Evolutionary conservation across 2,113 vertebrate species (phyloP), one percentile per base, ranked within the genome.

Genomic region (Canis aureus): DNA sequence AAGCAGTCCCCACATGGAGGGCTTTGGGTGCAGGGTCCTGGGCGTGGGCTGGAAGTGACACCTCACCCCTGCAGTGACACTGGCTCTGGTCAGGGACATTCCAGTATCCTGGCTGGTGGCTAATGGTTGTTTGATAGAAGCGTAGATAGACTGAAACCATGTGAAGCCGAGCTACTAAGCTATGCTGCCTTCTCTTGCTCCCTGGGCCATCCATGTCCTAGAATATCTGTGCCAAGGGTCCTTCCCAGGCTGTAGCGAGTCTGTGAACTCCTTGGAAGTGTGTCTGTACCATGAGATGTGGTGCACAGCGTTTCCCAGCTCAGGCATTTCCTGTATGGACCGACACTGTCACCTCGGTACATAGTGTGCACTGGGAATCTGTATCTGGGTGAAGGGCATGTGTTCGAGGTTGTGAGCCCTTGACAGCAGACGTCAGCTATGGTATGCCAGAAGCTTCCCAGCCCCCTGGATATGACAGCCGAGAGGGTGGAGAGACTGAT

Each of bases 371-470:
- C 8, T 2, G n/a, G 86, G 25, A 15, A 4, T 35, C 29, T 67
- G 22, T 8, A 19, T 51, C 29, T 11, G 71, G 35, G 4, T 32
- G 38, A 19, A 25, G 22, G 60, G 55, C 13, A 1, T 32, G 9
- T 8, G 20, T n/a, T 38, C 19, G 2, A 1, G 55, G 49, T 10
- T 74, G 93, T 95, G 19, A 43, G 27, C 97, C 98, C 98, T 99
- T 99, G 98, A 97, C 98, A 6, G 0, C 59, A n/a, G 89, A 8
- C 89, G 93, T 89, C 97, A 99, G 99, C 99, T 0, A 99, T 99
- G 99, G 99, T 99, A 86, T 99, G 99, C 96, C 99, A 98, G 96
- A 99, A 99, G 90, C 99, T 99, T 64, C 99, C 99, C 10, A 99
- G 99, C 94, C 99, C 99, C 2, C 97, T 99, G 76, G 99, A 99